Base-by-base conservation (phyloP, 2,797 vertebrate genomes). In the Phoebastria nigripes region DNA sequence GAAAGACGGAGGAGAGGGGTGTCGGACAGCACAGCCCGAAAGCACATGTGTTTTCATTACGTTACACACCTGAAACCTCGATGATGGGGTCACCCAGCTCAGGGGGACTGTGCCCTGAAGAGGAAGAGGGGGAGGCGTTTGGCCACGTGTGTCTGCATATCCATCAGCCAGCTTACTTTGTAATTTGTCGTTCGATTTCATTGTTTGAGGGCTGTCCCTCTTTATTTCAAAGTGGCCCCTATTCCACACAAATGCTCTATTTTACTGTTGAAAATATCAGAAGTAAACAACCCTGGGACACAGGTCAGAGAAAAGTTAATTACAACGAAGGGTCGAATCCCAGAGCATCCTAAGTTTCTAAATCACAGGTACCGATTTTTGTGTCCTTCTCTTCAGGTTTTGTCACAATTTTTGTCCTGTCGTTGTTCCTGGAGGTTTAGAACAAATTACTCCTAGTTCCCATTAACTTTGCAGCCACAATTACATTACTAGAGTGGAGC, bases 31-130 rank as follows among this genome's bases (percentile, higher is more conserved):
- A 71, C 22, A 65, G 33, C 35, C 26, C 39, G 24, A n/a, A 88
- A 21, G 13, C 26, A 29, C 0, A 0, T 20, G 6, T 19, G 5
- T 28, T 96, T 46, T 72, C 62, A 29, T 33, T 47, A 42, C 14
- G 4, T 51, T 63, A 31, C 6, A 28, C 29, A 28, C 35, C 58
- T 71, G 41, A 70, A 65, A 54, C 22, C 4, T 8, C 2, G 0
- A 5, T 31, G 19, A 21, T 7, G 22, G 18, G 1, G 18, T 72
- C n/a, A 65, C 15, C 9, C 41, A 42, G 63, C 17, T 59, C 33
- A 37, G 33, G 29, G 11, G 2, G 1, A 26, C 19, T 37, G n/a
- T 66, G 42, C 14, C 18, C 15, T 84, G 31, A 82, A 78, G 20
- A 37, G 28, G 49, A 70, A 52, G 22, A 55, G 18, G 15, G 14